Evolutionary conservation across 2,113 vertebrate genomes (phyloP), one percentile per base, ranked within the genome.

Genomic region (Sturnira hondurensis): DNA sequence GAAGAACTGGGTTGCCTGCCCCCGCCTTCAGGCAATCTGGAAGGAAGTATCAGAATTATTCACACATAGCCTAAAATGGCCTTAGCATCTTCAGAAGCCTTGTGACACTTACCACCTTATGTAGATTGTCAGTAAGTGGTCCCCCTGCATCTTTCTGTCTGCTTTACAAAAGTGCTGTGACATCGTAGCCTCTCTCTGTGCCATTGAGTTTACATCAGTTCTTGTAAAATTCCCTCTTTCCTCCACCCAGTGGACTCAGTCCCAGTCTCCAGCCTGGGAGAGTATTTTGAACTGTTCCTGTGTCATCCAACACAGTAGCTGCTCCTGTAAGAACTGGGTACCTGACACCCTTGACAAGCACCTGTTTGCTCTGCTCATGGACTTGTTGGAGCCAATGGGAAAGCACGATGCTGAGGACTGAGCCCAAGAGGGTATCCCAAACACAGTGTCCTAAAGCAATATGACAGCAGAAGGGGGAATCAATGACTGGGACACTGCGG

Each of bases 31-130:
- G 28, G 36, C 54, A 45, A 31, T 43, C 26, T 31, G 85, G 67
- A 22, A 12, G 13, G 41, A 20, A 61, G 2, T 43, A 33, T 43
- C 3, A 2, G 1, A 20, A n/a, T 12, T 28, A 36, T 58, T 33
- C 20, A 36, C 4, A 41, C 10, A 31, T 0, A 47, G 54, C 28
- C 73, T 31, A 7, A 67, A 31, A 3, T 31, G 4, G 24, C n/a
- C 50, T 41, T 33, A 1, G 9, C 8, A 47, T 56, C 67, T 38
- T 71, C 16, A 31, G 20, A 50, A 41, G 63, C 65, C 41, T 3
- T 0, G 14, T 5, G n/a, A 38, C 33, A n/a, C 43, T 17, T 14
- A 1, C 7, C 4, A 19, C 54, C n/a, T 26, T n/a, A 17, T 2
- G 3, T 16, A 16, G n/a, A 50, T 36, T 78, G 28, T 77, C 26